Evolutionary conservation across 2,888 invertebrate species (phyloP).

Genomic region (Pharmacophagus antenor): DNA sequence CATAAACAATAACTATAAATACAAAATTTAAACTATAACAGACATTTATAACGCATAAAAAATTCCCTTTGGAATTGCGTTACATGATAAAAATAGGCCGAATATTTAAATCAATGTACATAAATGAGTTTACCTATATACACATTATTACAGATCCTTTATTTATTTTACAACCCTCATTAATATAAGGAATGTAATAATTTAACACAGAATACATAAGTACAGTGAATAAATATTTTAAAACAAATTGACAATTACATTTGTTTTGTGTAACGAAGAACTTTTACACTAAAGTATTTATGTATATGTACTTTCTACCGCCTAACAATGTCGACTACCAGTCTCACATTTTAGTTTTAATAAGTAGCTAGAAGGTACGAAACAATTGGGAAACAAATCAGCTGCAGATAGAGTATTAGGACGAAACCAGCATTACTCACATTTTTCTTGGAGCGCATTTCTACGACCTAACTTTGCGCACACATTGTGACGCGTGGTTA

Average conservation of each 20-base stretch:
- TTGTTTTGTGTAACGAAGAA: constrained; percentile 68
- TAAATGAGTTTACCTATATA: constrained; percentile 62
- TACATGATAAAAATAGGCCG: constrained; percentile 59
- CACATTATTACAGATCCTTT: constrained; percentile 60
- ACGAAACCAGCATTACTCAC: constrained; percentile 71
- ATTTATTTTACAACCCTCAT: constrained; percentile 69
- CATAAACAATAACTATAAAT: constrained; percentile 9
- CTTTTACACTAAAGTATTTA: constrained; percentile 71
- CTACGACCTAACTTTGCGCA: constrained; percentile 34
- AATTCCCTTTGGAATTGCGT: constrained; percentile 4
- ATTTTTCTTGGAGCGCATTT: constrained; percentile 40
- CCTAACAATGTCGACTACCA: constrained; percentile 80
- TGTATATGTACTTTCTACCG: constrained; percentile 68
- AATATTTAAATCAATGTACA: constrained; percentile 56
- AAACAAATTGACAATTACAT: constrained; percentile 67
- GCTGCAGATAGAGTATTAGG: constrained; percentile 67
- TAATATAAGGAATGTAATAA: constrained; percentile 64
- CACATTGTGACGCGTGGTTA: constrained; percentile 21
- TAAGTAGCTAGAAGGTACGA: constrained; percentile 76
- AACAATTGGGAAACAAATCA: constrained; percentile 69
- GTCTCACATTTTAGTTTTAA: constrained; percentile 79
- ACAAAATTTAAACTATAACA: constrained; percentile 28
- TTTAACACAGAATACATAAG: constrained; percentile 54
- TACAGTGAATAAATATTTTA: constrained; percentile 64
- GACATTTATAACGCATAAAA: constrained; percentile 34